These are phyloP conservation scores for Palythoa grandiflora DNA, from an alignment of 92 coral and sea anemone species.

Conservation along the genomic window DNA sequence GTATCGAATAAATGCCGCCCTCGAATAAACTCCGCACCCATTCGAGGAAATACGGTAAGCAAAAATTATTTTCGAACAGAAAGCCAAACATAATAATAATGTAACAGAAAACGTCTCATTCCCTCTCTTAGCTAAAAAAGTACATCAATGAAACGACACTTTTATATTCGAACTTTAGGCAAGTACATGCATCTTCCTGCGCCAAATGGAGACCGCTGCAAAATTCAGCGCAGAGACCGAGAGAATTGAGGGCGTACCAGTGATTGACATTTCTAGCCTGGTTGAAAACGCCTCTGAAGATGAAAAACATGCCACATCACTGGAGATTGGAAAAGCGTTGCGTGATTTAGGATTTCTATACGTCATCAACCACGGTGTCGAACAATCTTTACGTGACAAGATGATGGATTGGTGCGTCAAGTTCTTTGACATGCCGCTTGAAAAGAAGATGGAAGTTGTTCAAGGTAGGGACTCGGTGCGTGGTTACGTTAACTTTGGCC, in stretches of 20 bases:
- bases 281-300: slow-evolving; percentile 7
- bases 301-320: slow-evolving; percentile 22
- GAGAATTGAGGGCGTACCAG: slow-evolving; percentile 54
- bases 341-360: slow-evolving; percentile 82
- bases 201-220: slow-evolving; percentile 21
- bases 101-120: no score
- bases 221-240: slow-evolving; percentile 9
- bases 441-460: slow-evolving; percentile 68
- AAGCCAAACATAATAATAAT: no score
- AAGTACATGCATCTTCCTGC: slow-evolving; percentile 1
- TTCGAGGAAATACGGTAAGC: no score
- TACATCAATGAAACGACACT: neutral
- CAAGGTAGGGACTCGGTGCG: slow-evolving; percentile 65
- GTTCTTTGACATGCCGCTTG: slow-evolving; percentile 72
- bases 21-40: no score
- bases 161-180: neutral
- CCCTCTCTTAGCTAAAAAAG: neutral
- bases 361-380: slow-evolving; percentile 77
- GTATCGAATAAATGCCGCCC: no score
- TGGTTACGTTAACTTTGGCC: slow-evolving; percentile 76
- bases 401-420: slow-evolving; percentile 59
- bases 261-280: slow-evolving; percentile 64
- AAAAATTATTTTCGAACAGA: no score
- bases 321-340: slow-evolving; percentile 73
- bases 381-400: slow-evolving; percentile 54